Base-by-base conservation (phyloP, 2,797 vertebrate genomes). In the Alca torda region DNA sequence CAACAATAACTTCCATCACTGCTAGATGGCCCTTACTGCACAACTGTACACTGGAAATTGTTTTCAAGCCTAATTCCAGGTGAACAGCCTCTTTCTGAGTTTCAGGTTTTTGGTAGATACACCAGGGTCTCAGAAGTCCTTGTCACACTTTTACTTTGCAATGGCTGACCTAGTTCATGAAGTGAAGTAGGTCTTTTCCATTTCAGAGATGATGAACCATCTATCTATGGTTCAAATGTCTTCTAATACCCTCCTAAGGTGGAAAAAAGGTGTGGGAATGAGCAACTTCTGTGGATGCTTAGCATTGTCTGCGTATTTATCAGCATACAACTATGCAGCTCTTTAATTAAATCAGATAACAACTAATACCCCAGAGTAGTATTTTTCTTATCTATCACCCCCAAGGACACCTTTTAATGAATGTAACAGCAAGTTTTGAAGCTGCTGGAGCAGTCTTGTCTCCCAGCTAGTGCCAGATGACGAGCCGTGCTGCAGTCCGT, bases 321-420 rank as follows among this genome's bases (percentile, higher is more conserved):
- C 65, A 85, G 13, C 39, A 45, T 17, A 45, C 30, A 81, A 46
- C 24, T 67, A 70, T 1, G 7, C 18, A 75, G 21, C 10, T 67
- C 35, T 92, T 84, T 80, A 90, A 92, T 93, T 92, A 91, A 94
- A 87, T 87, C 90, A 81, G 95, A 83, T 90, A 95, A 84, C 31
- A 92, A 57, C 28, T 89, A 90, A 68, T 90, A 60, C 65, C 46
- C 25, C 39, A 65, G 24, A 64, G 56, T 46, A 81, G 24, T 83
- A 77, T 87, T 92, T 96, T 93, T 84, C 50, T 73, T 82, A 69
- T 80, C 81, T 88, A 20, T 79, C 41, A 67, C 10, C 51, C 53
- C 13, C 41, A 86, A 75, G 59, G 48, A 85, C 6, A n/a, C 13
- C 26, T 92, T 89, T 86, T 54, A 94, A 94, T 89, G 68, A 94